Percentiles rank a stretch among this genome's conserved stretches.
Conservation (phyloP, 2,888 invertebrate genomes). For the Thumatha senex region DNA sequence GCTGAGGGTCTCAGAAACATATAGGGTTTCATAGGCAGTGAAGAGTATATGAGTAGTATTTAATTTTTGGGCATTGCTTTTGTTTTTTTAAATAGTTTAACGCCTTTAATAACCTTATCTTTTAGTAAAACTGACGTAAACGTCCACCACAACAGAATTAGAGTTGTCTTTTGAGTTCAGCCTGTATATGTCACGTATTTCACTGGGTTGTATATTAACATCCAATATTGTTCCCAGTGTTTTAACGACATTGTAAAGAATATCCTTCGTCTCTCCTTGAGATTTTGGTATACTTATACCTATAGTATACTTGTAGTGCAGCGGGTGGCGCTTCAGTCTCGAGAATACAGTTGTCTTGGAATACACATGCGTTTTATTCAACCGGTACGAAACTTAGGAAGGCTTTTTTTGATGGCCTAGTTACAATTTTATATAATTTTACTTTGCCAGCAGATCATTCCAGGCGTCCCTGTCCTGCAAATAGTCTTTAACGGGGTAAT, state of each 20-base stretch:
- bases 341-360: too few species aligned
- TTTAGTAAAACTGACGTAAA: constrained; percentile 17
- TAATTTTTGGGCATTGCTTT: background rate
- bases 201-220: background rate
- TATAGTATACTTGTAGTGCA: too few species aligned
- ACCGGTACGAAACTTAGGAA: too few species aligned
- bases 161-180: constrained; percentile 10
- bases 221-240: background rate
- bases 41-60: background rate
- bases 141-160: constrained; percentile 17
- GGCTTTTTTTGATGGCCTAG: too few species aligned
- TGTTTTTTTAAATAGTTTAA: background rate
- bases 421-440: too few species aligned
- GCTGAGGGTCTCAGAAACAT: background rate
- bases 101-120: constrained; percentile 7
- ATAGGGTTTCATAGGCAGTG: background rate
- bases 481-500: too few species aligned
- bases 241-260: background rate
- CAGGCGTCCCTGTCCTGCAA: too few species aligned
- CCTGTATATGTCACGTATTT: constrained; percentile 18
- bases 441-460: too few species aligned
- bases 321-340: too few species aligned
- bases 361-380: too few species aligned
- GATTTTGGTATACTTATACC: background rate
- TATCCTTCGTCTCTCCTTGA: background rate